These are phyloP conservation scores for Mormyrus iriodes DNA, from an alignment of 2,113 vertebrate species.

Conservation along the genomic window DNA sequence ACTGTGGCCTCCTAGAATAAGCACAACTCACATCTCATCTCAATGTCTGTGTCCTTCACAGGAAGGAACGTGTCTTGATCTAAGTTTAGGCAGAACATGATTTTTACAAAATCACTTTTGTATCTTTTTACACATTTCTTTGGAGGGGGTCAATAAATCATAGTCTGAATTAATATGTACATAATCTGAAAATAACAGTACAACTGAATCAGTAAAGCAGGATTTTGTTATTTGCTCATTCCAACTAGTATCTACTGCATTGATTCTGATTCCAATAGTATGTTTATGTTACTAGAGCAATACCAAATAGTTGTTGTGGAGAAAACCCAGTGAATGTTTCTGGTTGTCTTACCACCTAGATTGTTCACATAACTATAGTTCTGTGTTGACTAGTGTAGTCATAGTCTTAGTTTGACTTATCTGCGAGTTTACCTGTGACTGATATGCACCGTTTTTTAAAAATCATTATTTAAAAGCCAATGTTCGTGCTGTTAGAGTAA, in stretches of 20 bases:
- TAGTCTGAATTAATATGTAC: slow-evolving; percentile 41
- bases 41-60: not conserved
- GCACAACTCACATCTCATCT: slow-evolving; percentile 10
- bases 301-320: slow-evolving; percentile 43
- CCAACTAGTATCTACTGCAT: slow-evolving; percentile 53
- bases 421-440: slow-evolving; percentile 44
- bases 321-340: slow-evolving; percentile 40
- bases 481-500: slow-evolving; percentile 54
- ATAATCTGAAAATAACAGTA: slow-evolving; percentile 44
- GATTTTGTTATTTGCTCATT: slow-evolving; percentile 41
- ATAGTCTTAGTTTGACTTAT: slow-evolving; percentile 47
- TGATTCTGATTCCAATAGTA: slow-evolving; percentile 54
- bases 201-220: slow-evolving; percentile 53
- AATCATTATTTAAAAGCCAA: slow-evolving; percentile 37
- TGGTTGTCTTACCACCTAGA: slow-evolving; percentile 31
- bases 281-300: slow-evolving; percentile 56
- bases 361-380: slow-evolving; percentile 42
- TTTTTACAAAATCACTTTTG: slow-evolving; percentile 18
- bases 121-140: slow-evolving; percentile 8
- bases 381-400: slow-evolving; percentile 47
- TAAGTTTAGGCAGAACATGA: slow-evolving; percentile 2
- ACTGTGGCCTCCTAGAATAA: slow-evolving; percentile 4
- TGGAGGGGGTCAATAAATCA: not conserved
- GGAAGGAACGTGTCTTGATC: not conserved
- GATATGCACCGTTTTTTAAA: slow-evolving; percentile 26